A percentile compares a stretch with the other conserved stretches of the same genome.
These are phyloP conservation scores for Lasioglossum marginatum DNA, from an alignment of 2,888 invertebrate genomes.

Conservation along the genomic window DNA sequence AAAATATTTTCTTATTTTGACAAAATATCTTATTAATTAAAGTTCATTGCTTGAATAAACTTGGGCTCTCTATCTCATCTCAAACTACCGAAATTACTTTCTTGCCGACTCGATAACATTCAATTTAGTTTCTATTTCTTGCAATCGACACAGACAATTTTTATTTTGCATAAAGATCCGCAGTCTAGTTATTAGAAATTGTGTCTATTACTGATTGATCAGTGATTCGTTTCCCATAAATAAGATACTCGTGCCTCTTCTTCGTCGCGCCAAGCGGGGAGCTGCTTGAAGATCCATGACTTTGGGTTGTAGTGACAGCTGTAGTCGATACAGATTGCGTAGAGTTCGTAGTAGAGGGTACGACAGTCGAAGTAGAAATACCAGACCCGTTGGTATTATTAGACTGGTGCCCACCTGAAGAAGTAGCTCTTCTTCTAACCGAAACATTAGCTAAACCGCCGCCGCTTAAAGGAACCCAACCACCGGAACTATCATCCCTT, in stretches of 20 bases:
- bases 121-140: no score
- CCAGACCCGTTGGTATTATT: conserved; percentile 75
- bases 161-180: no score
- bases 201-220: conserved; percentile 93
- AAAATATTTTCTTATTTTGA: no score
- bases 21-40: no score
- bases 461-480: conserved; percentile 97
- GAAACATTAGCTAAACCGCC: conserved; percentile 97
- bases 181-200: neutral
- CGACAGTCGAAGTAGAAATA: conserved; percentile 72
- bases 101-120: no score
- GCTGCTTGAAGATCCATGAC: conserved; percentile 78
- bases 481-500: conserved; percentile 98
- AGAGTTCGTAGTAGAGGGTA: conserved; percentile 72
- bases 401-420: conserved; percentile 79
- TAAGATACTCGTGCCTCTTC: conserved; percentile 94
- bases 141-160: no score
- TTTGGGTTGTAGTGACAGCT: conserved; percentile 74
- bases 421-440: conserved; percentile 91
- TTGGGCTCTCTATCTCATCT: no score
- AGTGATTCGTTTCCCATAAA: conserved; percentile 95
- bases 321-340: conserved; percentile 64
- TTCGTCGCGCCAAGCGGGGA: conserved; percentile 85
- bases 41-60: no score
- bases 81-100: no score